Evolutionary conservation across 2,888 invertebrate genomes (phyloP).

Genomic region (Leptinotarsa peninsularis): DNA sequence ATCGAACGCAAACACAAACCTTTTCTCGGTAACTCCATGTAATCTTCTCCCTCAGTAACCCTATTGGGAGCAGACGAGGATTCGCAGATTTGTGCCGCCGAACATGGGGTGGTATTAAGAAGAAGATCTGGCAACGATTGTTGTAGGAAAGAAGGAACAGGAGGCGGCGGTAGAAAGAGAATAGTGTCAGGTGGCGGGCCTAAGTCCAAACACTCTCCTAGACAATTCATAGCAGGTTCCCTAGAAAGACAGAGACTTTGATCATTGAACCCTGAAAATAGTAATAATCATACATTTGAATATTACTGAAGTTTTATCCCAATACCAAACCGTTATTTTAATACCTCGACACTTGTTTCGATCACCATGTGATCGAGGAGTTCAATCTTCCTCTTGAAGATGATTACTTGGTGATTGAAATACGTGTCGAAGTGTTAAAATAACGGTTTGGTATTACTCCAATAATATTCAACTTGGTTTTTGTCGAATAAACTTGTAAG

Average conservation of each 20-base stretch:
- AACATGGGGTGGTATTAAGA: conserved; percentile 73
- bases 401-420: too few species aligned
- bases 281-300: neutral
- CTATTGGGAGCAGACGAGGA: conserved; percentile 67
- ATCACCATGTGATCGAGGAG: too few species aligned
- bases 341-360: too few species aligned
- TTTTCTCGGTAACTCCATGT: conserved; percentile 83
- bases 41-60: conserved; percentile 68
- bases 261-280: neutral
- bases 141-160: conserved; percentile 81
- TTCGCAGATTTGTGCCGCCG: conserved; percentile 74
- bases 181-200: conserved; percentile 87
- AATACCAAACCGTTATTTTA: too few species aligned
- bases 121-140: conserved; percentile 64
- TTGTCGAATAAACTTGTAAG: too few species aligned
- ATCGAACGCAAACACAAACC: conserved; percentile 65
- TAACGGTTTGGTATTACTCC: too few species aligned
- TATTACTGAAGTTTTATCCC: too few species aligned
- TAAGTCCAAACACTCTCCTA: conserved; percentile 72
- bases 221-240: conserved; percentile 68
- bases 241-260: conserved; percentile 3
- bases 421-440: too few species aligned
- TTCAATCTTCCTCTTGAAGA: too few species aligned
- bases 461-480: too few species aligned
- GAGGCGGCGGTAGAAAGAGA: conserved; percentile 86